Evolutionary conservation across 2,888 invertebrate genomes (phyloP).

Genomic region (Cylloceria caligata): DNA sequence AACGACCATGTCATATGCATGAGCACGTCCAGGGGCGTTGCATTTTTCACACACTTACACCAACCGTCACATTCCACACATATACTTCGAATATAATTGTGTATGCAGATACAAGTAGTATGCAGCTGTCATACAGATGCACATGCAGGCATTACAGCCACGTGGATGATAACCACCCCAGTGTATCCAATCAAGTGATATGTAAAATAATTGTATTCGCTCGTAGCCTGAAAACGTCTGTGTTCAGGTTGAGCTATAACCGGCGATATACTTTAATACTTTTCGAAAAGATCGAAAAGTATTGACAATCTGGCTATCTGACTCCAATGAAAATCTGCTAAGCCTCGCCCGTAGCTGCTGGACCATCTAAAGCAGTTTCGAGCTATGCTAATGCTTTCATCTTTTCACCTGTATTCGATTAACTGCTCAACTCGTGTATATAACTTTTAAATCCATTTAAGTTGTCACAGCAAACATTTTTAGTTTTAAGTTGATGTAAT

Average conservation of each 20-base stretch:
- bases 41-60: no score
- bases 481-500: no score
- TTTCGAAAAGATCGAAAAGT: no score
- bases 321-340: not conserved
- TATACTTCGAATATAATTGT: no score
- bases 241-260: not conserved
- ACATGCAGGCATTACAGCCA: no score
- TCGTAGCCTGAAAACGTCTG: not conserved
- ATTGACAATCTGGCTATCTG: not conserved
- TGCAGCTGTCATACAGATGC: no score
- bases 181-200: not conserved
- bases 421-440: not conserved
- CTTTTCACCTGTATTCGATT: not conserved
- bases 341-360: not conserved
- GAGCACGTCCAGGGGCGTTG: no score
- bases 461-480: not conserved
- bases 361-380: not conserved
- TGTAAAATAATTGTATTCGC: not conserved
- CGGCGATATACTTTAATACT: no score
- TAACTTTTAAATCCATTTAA: not conserved
- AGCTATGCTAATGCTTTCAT: not conserved
- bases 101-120: no score
- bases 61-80: no score
- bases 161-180: no score
- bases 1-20: no score